Evolutionary conservation across 2,888 invertebrate species (phyloP), one percentile per base, ranked within the genome.

Genomic region (Drepana falcataria): DNA sequence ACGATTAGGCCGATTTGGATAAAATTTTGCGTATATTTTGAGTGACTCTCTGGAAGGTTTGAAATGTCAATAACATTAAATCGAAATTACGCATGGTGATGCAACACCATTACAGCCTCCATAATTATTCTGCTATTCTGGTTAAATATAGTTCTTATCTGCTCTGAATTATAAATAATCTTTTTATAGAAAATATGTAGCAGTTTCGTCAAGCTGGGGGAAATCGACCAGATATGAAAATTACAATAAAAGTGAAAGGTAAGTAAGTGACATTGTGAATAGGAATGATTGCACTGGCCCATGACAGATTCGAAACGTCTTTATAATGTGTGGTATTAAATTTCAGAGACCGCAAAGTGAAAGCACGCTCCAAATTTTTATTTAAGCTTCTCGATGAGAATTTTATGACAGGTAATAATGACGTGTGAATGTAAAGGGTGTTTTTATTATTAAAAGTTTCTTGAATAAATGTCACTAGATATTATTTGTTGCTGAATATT

Each of bases 271-370:
- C 53, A 64, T 67, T 64, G 63, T 68, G 66, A 56, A 68, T 68
- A 68, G 66, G 66, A 73, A 64, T 61, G 60, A 56, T 71, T 64
- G 72, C 70, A 77, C 71, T 83, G 73, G 75, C 82, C 76, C 82
- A 76, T 80, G 68, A 75, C 77, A 66, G 72, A 81, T 79, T 72
- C 63, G 63, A 68, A 71, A 79, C 74, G 66, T 76, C 64, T 73
- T 73, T 79, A 76, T 76, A 77, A 79, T 71, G 73, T 69, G 68
- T 73, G 75, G 75, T 73, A 79, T 79, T 65, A 75, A 75, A 72
- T 83, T 78, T 79, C 74, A 61, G 64, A 76, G 79, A 82, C 83
- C 81, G 62, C 82, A 75, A 63, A 76, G 81, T 73, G 83, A 85
- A 82, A 83, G 82, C 69, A 62, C 66, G 60, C 47, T 67, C 61